Evolutionary conservation across 2,797 vertebrate species (phyloP).

Genomic region (Sebastes nivosus): DNA sequence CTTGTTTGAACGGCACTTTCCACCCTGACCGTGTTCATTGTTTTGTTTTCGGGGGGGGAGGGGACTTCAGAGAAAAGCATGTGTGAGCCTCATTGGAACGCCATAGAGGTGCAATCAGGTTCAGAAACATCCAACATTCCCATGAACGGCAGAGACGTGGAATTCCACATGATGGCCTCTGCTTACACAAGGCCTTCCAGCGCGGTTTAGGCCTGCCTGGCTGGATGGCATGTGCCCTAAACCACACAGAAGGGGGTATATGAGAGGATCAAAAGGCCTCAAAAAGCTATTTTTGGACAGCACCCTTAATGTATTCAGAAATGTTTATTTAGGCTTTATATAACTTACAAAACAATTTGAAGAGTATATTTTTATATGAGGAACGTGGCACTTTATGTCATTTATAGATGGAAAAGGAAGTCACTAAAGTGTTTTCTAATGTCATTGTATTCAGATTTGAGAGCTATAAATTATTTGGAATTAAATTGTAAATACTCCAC

Average conservation of each 20-base stretch:
- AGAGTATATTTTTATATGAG: slow-evolving; percentile 87
- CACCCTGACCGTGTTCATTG: slow-evolving; percentile 50
- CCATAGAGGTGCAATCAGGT: slow-evolving; percentile 67
- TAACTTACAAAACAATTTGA: slow-evolving; percentile 78
- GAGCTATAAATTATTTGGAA: slow-evolving; percentile 72
- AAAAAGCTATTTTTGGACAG: slow-evolving; percentile 76
- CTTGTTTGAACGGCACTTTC: slow-evolving; percentile 49
- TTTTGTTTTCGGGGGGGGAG: slow-evolving; percentile 61
- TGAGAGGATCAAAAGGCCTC: slow-evolving; percentile 72
- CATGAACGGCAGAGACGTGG: slow-evolving; percentile 73
- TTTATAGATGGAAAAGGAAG: slow-evolving; percentile 77
- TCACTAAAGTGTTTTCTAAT: slow-evolving; percentile 73
- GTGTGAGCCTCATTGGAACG: slow-evolving; percentile 59
- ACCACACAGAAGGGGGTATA: slow-evolving; percentile 75
- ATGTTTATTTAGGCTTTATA: slow-evolving; percentile 82
- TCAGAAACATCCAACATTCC: slow-evolving; percentile 74
- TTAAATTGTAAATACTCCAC: slow-evolving; percentile 65
- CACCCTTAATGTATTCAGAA: slow-evolving; percentile 77
- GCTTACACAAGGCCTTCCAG: slow-evolving; percentile 80
- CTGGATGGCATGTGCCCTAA: slow-evolving; percentile 75
- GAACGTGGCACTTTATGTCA: slow-evolving; percentile 86
- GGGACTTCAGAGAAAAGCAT: slow-evolving; percentile 58
- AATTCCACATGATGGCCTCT: slow-evolving; percentile 78
- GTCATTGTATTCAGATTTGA: slow-evolving; percentile 70
- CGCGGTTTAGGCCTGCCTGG: slow-evolving; percentile 76